Base-by-base conservation (phyloP, 1,140 invertebrate species). In the Panonychus citri region DNA sequence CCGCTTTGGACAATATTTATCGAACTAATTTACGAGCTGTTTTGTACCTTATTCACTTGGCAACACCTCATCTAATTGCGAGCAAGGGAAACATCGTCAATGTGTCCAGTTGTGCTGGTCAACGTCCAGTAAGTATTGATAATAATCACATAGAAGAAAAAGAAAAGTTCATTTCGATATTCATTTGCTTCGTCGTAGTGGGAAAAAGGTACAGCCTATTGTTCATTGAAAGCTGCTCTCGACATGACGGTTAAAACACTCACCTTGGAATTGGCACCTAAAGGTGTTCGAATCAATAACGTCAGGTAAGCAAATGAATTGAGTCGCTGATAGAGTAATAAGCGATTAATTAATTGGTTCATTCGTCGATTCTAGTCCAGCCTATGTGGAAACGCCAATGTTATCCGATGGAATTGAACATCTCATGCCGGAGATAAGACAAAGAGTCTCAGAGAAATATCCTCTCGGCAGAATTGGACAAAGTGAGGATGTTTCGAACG, bases 31-130 rank as follows among this genome's bases (percentile, higher is more conserved):
- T 60, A 17, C 21, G 55, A 21, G 10, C 55, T n/a, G 27, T 42
- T 4, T 19, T 60, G 13, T 25, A 60, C 24, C 25, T 91, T 57
- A 87, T 83, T 1, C 81, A 80, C 75, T 64, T 89, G 51, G 81
- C 82, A 34, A 78, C 82, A 0, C 86, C 87, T 1, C 75, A 89
- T 68, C 69, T 94, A 17, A 70, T 85, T 3, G 75, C 80, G 68
- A 77, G 78, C 0, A 82, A 85, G 68, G 85, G 85, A 25, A 82
- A 78, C 60, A 81, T 89, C 62, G 82, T 94, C 0, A 91, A 90
- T 67, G 79, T 91, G 1, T 90, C 85, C 2, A 90, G 85, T 67
- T 81, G 90, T 0, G 80, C 77, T 65, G 85, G 85, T 25, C 71
- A 85, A 8, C 69, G 85, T 65, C 76, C 84, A 1, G 72, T 75